Base-by-base conservation (phyloP, 2,888 invertebrate species). In the Ochlodes sylvanus region DNA sequence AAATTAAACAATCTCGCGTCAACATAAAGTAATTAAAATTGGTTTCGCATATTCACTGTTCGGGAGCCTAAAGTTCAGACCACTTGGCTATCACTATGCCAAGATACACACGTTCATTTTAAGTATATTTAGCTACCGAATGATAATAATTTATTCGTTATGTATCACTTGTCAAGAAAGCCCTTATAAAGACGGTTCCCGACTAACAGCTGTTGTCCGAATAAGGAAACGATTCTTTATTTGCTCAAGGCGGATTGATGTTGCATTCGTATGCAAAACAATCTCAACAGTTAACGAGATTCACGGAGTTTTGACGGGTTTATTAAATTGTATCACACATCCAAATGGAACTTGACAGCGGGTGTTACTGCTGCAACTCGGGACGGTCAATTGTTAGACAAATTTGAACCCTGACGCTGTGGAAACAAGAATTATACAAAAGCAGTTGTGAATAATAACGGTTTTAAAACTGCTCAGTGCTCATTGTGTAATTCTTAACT, bases 161-260 rank as follows among this genome's bases (percentile, higher is more conserved):
- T 4, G 27, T 32, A 34, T 17, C 32, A 15, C 15, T 34, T 34
- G 32, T 34, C 32, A 55, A 47, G 32, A 27, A 38, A 38, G 15
- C 15, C 34, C 38, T 55, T 34, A 34, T 55, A 50, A 50, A 34
- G 7, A 17, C 44, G 10, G 7, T 62, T 12, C 7, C 17, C 10
- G 32, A 15, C 61, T 19, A 62, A 50, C 82, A 83, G 85, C 80
- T 81, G 79, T 38, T 50, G 50, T 73, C 50, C 61, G 34, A 62
- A 47, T 50, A 62, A 62, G 55, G 34, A 42, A 60, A 60, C 19
- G 64, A 77, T 79, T 78, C 78, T 84, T 84, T 87, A 87, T 88
- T 89, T 88, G 84, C 82, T 84, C 77, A 82, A 80, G 79, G 77
- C 76, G 73, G 80, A 81, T 81, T 84, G 83, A 83, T 79, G 79